Conservation (phyloP, 2,113 vertebrate species). For the Pelodiscus sinensis region DNA sequence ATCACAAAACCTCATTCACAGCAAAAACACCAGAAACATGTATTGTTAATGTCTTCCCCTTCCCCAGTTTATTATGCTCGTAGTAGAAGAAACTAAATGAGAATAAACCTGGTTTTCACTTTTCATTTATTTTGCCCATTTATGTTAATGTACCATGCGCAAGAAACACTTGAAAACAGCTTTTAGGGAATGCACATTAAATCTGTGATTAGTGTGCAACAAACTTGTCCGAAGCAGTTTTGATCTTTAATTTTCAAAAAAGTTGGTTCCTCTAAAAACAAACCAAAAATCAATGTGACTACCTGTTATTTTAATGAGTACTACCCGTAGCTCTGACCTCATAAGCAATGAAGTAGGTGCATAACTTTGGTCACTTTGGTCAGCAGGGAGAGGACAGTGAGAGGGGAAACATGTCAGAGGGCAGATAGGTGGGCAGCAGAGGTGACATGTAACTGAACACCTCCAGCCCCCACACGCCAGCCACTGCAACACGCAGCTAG, state of each 20-base stretch:
- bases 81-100: background rate
- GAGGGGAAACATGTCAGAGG: no score
- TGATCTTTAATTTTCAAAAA: background rate
- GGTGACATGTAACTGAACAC: no score
- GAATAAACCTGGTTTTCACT: background rate
- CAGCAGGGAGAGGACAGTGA: no score
- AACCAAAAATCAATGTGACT: background rate
- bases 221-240: background rate
- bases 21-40: background rate
- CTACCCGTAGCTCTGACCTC: background rate
- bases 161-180: background rate
- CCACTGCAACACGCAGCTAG: no score
- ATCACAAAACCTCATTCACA: background rate
- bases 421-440: no score
- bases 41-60: background rate
- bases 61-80: background rate
- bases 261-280: background rate
- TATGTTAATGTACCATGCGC: no score
- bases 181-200: background rate
- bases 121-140: background rate
- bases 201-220: background rate
- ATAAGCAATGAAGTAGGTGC: background rate
- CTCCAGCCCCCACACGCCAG: no score
- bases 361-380: constrained; percentile 15
- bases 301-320: background rate